A percentile compares a stretch with the other conserved stretches of the same genome.
phyloP scores from a whole-genome alignment of 2,113 vertebrate genomes.

The Thunnus thynnus region DNA sequence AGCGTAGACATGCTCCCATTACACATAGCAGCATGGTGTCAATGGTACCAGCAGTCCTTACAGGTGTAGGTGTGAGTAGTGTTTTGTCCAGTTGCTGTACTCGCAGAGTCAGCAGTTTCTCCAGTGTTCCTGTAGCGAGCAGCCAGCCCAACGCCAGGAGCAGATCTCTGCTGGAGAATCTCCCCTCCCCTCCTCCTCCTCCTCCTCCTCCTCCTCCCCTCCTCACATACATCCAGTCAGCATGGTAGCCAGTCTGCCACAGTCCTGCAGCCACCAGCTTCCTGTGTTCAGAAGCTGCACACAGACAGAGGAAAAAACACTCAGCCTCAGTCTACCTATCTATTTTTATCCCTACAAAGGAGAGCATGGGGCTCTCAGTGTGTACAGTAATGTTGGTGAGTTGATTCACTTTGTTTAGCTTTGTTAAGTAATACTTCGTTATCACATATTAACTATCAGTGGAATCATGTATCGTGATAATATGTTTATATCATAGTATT shows the following conservation, averaged over 20 bases:
- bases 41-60: slow-evolving; percentile 19
- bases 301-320: not conserved
- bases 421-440: too few relatives aligned
- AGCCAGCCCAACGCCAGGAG: slow-evolving; percentile 83
- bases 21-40: not conserved
- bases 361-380: too few relatives aligned
- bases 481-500: too few relatives aligned
- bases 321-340: not conserved
- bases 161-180: slow-evolving; percentile 75
- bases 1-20: too few relatives aligned
- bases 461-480: too few relatives aligned
- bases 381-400: too few relatives aligned
- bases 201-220: not conserved
- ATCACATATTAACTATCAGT: too few relatives aligned
- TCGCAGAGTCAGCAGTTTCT: slow-evolving; percentile 70
- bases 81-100: slow-evolving; percentile 70
- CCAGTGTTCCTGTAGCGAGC: slow-evolving; percentile 73
- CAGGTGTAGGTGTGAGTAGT: slow-evolving; percentile 45
- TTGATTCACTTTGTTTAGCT: too few relatives aligned
- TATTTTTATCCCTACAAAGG: not conserved
- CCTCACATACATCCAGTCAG: slow-evolving; percentile 69
- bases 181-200: not conserved
- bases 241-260: slow-evolving; percentile 82
- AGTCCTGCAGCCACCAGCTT: slow-evolving; percentile 75
- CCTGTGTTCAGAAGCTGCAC: slow-evolving; percentile 40